Evolutionary conservation across 2,797 vertebrate species (phyloP).

Genomic region (Labeo calbasu): DNA sequence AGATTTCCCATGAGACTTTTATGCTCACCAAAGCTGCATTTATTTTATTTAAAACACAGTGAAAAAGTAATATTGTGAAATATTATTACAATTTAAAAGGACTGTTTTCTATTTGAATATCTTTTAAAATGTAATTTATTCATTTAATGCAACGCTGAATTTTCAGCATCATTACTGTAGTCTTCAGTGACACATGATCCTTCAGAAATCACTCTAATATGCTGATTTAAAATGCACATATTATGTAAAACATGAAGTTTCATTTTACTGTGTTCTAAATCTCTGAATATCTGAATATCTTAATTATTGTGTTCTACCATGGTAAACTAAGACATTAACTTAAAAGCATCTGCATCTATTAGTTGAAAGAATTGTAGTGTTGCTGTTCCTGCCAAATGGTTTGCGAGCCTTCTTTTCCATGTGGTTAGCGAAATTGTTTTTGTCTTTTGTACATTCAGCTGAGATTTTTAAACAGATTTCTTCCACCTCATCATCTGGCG

Average conservation of each 20-base stretch:
- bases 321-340: neutral
- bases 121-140: neutral
- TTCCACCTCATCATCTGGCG: conserved; percentile 14
- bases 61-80: neutral
- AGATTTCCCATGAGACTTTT: neutral
- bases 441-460: neutral
- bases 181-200: neutral
- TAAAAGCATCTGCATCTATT: neutral
- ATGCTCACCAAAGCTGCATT: neutral
- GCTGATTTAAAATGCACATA: neutral
- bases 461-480: neutral
- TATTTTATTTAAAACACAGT: no score
- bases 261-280: no score
- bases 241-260: neutral
- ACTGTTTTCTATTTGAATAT: neutral
- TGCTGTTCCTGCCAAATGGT: neutral
- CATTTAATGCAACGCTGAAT: neutral
- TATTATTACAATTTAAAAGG: neutral
- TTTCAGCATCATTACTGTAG: neutral
- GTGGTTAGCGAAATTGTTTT: neutral
- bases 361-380: neutral
- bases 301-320: no score
- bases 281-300: no score
- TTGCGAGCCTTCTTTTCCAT: neutral
- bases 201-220: neutral